Base-by-base conservation (phyloP, 2,113 vertebrate genomes). In the Cranoglanis bouderius region DNA sequence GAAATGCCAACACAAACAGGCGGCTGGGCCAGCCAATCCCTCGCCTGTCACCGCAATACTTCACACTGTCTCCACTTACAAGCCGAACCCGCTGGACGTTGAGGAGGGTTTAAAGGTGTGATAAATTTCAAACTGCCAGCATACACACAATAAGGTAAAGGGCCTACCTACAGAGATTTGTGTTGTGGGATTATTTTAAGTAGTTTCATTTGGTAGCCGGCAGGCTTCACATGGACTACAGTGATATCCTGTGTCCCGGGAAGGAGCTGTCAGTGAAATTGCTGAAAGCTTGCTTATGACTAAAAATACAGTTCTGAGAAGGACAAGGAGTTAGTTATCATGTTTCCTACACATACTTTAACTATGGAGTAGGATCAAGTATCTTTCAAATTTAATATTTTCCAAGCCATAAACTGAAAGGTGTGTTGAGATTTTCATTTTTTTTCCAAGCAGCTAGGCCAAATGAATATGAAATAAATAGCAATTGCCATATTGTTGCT, bases 1-100 rank as follows among this genome's bases (percentile, higher is more conserved):
- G 88, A 89, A 81, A 57, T 91, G 96, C 96, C 96, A 97, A 96
- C 90, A 88, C 94, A 97, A 96, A 96, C 95, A 38, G 90, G 89
- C 93, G 91, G 94, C 95, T 89, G 90, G 92, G 43, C 82, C 92
- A 91, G 92, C 94, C 95, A 95, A 91, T 92, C 93, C 94, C 95
- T 90, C 38, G 91, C 88, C 92, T 95, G 93, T 96, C 93, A 94
- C 94, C 93, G 91, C 94, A 90, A 94, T 95, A 94, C 91, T 93
- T 90, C 90, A 94, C 93, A 92, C 94, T 96, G 95, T 96, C 96
- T 95, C 93, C 95, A 95, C 94, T 93, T 92, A 91, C 93, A 92
- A 92, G 93, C 92, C 95, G 96, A 94, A 92, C 94, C 92, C 90
- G 82, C 93, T 94, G 93, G 92, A 88, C 84, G 35, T 59, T 87